A percentile compares a stretch with the other conserved stretches of the same genome.
phyloP scores from a whole-genome alignment of 2,797 vertebrate genomes.

The Eremophila alpestris region DNA sequence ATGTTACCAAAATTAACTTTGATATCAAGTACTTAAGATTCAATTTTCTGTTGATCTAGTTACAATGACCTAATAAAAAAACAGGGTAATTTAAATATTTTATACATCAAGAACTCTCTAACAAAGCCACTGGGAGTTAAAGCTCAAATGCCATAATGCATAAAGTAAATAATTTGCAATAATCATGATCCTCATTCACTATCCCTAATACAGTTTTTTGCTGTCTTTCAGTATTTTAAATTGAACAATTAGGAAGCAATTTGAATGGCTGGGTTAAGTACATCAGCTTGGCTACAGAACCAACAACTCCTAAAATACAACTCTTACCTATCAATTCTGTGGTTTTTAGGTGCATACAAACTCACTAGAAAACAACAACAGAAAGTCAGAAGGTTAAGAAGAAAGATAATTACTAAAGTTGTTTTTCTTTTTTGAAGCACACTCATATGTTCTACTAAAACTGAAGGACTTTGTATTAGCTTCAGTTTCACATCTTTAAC shows the following conservation, averaged over 20 bases:
- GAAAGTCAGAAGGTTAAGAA: not conserved
- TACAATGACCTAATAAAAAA: constrained; percentile 2
- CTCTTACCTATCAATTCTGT: not conserved
- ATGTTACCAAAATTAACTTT: constrained; percentile 17
- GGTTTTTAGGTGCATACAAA: not conserved
- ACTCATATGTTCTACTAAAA: not conserved
- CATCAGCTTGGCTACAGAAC: not conserved
- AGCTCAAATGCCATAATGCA: not conserved
- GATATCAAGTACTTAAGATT: constrained; percentile 13
- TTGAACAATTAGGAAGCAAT: not conserved
- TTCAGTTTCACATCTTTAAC: not conserved
- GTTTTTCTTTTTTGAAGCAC: not conserved
- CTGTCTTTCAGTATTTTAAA: not conserved
- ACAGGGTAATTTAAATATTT: constrained; percentile 3
- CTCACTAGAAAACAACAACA: not conserved
- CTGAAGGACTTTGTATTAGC: not conserved
- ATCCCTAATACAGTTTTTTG: not conserved
- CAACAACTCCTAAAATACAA: not conserved
- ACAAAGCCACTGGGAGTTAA: not conserved
- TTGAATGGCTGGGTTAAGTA: not conserved
- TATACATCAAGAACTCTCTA: not conserved
- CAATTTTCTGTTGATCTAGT: constrained; percentile 43
- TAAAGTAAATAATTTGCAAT: not conserved
- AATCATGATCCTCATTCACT: not conserved
- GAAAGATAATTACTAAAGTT: not conserved